These are phyloP conservation scores for Dasysyrphus tricinctus DNA, from an alignment of 2,888 invertebrate species.

Conservation along the genomic window DNA sequence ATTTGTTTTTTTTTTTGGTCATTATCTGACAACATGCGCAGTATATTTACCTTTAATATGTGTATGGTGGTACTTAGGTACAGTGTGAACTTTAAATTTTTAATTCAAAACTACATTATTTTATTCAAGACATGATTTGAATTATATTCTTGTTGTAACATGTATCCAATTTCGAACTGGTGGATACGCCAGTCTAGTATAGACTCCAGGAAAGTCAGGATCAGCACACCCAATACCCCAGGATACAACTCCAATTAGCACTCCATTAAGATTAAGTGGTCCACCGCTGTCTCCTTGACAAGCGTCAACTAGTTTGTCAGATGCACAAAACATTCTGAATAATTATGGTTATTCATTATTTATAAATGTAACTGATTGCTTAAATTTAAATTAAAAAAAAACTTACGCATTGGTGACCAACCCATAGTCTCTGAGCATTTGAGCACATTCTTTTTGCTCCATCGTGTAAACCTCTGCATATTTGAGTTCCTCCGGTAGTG, in stretches of 20 bases:
- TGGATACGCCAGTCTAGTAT: conserved; percentile 80
- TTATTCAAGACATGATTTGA: not conserved
- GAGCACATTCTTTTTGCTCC: conserved; percentile 78
- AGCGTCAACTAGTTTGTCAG: conserved; percentile 80
- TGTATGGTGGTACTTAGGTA: too few relatives aligned
- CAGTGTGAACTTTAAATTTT: too few relatives aligned
- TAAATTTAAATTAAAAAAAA: not conserved
- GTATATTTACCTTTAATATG: too few relatives aligned
- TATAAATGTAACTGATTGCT: not conserved
- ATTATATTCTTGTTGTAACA: conserved; percentile 79
- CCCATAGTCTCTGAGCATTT: conserved; percentile 78
- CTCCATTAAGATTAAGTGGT: conserved; percentile 79
- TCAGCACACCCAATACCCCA: conserved; percentile 82
- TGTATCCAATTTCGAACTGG: conserved; percentile 80
- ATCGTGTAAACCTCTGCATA: conserved; percentile 79
- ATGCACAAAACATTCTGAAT: conserved; percentile 81
- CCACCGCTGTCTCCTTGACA: conserved; percentile 82
- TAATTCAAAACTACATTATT: too few relatives aligned
- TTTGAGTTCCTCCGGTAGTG: conserved; percentile 79
- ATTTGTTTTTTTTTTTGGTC: too few relatives aligned
- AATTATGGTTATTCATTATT: not conserved
- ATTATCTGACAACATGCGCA: too few relatives aligned
- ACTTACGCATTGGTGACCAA: conserved; percentile 81
- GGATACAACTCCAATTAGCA: conserved; percentile 80
- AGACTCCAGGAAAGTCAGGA: conserved; percentile 81